Base-by-base conservation (phyloP, 2,113 vertebrate species). In the Leiothrix lutea region DNA sequence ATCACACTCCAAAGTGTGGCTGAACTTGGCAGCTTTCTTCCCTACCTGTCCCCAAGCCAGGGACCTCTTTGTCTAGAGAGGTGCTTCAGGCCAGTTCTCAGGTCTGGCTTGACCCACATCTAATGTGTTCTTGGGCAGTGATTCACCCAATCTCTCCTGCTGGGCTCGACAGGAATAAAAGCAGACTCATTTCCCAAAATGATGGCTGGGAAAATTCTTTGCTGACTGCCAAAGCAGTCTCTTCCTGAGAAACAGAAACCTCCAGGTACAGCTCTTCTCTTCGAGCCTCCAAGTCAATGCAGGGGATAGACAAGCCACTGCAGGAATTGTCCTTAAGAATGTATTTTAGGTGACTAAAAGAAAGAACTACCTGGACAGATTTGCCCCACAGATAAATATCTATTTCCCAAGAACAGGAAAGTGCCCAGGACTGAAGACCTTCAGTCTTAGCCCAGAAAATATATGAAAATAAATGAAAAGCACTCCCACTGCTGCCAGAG, bases 391-490 rank as follows among this genome's bases (percentile, higher is more conserved):
- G 24, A 48, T 60, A 86, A 88, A 23, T 28, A 57, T 3, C 19
- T 35, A 6, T 60, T 64, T 89, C 36, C 20, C 24, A 26, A 79
- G 25, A 4, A 64, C 6, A 50, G 8, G 14, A 35, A 38, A 79
- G 25, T 28, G 5, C 36, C 23, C n/a, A 57, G 36, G 71, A 64
- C 12, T 62, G 33, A 84, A 36, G 51, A 84, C 8, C 12, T 82
- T 60, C n/a, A 35, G 36, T 50, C 5, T 78, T 58, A 72, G 5
- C 33, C 31, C 33, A 13, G 45, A 36, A 83, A 79, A 57, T 20
- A 33, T 29, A 45, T 51, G 23, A 74, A 86, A 94, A 92, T 44
- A 64, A 77, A 65, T 21, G 6, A n/a, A 90, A 91, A 85, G 8
- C 12, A 26, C 7, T 12, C 29, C 22, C 14, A 18, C 19, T 47